Evolutionary conservation across 2,888 invertebrate genomes (phyloP), one percentile per base, ranked within the genome.

Genomic region (Nomada ferruginata): DNA sequence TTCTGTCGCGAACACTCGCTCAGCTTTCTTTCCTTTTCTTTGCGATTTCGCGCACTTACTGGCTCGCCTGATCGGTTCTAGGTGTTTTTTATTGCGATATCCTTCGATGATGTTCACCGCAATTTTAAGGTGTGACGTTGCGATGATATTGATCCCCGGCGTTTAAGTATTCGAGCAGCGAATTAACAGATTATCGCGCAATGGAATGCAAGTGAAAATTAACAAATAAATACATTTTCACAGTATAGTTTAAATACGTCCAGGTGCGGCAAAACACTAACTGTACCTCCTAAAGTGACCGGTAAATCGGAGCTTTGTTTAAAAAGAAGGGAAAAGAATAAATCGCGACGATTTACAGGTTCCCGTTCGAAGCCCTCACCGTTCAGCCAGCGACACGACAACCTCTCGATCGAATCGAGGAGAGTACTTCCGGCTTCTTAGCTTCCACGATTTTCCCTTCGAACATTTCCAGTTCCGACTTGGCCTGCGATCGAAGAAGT

Each of bases 331-430:
- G 44, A 65, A 65, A 73, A 57, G 15, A 13, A 29, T 73, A 65
- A 47, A 65, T 73, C 73, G 47, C 53, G 44, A 42, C 2, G n/a
- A 10, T 26, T 13, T 13, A 69, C 59, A 29, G 73, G 57, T 60
- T 47, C 60, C 20, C 11, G 20, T 3, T 59, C 3, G 47, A 59
- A 36, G n/a, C 23, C 26, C 61, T 44, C 71, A 13, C 7, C 36
- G 52, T 71, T 57, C 18, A 42, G 13, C 70, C 47, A 47, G 53
- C 53, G 44, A 47, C 36, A 13, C 57, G 52, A 42, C 42, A 65
- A 29, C 44, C 59, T 66, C 59, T 15, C 57, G 15, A 73, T 76
- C 59, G 76, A 76, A 72, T 65, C 50, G 59, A 65, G 63, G 20
- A 63, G 50, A 50, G 60, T 75, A 53, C 61, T 23, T 50, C 23